Conservation (phyloP, 1,140 invertebrate species). For the Colletes gigas region DNA sequence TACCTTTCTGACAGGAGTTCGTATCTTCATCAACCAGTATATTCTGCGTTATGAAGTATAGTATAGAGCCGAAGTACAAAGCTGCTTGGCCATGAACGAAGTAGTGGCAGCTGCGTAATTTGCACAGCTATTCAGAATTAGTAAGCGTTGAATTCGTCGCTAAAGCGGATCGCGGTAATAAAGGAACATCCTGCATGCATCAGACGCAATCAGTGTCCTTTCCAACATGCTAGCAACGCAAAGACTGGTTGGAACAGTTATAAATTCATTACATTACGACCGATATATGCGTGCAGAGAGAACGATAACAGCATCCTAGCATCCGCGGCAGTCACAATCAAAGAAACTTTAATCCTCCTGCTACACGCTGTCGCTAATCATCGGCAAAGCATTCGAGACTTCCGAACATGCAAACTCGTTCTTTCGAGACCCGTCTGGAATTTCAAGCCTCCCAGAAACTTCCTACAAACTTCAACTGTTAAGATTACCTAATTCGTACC, state of each 20-base stretch:
- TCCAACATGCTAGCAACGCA: neutral
- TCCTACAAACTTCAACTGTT: too few relatives aligned
- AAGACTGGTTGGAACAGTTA: neutral
- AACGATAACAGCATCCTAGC: neutral
- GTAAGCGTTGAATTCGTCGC: neutral
- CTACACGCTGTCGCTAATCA: neutral
- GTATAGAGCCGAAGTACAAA: neutral
- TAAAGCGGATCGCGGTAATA: neutral
- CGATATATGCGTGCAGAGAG: neutral
- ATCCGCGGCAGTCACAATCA: neutral
- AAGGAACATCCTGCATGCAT: neutral
- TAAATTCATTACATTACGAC: neutral
- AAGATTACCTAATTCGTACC: too few relatives aligned
- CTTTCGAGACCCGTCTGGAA: too few relatives aligned
- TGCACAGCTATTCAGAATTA: neutral
- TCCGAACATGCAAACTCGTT: too few relatives aligned
- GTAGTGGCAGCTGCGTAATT: slow-evolving; percentile 4
- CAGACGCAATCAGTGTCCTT: neutral
- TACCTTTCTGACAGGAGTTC: slow-evolving; percentile 32
- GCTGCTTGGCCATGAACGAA: neutral
- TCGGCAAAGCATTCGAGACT: neutral
- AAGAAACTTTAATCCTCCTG: neutral
- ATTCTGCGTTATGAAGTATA: neutral
- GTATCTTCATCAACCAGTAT: slow-evolving; percentile 36
- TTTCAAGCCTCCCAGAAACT: too few relatives aligned